Conservation (phyloP, 2,888 invertebrate genomes). For the Polyommatus icarus region DNA sequence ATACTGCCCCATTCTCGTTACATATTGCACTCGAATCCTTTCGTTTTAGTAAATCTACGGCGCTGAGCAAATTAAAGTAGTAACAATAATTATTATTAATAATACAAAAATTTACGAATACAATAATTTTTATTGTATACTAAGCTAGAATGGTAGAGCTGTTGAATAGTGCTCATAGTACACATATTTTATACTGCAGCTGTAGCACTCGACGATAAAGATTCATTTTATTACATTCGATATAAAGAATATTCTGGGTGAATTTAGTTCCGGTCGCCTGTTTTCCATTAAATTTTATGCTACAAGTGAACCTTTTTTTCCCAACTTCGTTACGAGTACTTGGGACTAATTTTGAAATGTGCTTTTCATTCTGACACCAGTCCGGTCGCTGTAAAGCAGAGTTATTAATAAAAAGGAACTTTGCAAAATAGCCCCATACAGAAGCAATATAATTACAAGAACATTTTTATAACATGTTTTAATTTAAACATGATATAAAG, state of each 20-base stretch:
- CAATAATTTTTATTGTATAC: too few species aligned
- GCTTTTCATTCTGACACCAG: slow-evolving; percentile 14
- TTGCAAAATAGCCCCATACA: neutral
- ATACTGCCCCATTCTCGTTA: too few species aligned
- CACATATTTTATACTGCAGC: too few species aligned
- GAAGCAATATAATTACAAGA: neutral
- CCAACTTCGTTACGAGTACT: slow-evolving; percentile 13
- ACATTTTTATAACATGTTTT: neutral
- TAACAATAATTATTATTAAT: too few species aligned
- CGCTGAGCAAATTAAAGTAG: too few species aligned
- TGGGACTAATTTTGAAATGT: slow-evolving; percentile 13
- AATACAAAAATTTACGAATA: too few species aligned
- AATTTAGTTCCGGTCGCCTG: neutral
- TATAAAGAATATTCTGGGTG: slow-evolving; percentile 2
- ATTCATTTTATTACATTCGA: slow-evolving; percentile 4
- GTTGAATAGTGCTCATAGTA: too few species aligned
- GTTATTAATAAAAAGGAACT: slow-evolving; percentile 10
- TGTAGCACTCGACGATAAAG: neutral
- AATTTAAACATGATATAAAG: neutral
- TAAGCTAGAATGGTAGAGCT: too few species aligned
- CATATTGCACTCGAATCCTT: too few species aligned
- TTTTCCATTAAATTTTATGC: slow-evolving; percentile 6
- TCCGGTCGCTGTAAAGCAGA: neutral
- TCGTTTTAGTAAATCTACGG: too few species aligned
- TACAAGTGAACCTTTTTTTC: neutral